Percentiles rank a stretch among this genome's conserved stretches.
phyloP scores from a whole-genome alignment of 1,140 invertebrate genomes.

The Holcopasites calliopsidis region DNA sequence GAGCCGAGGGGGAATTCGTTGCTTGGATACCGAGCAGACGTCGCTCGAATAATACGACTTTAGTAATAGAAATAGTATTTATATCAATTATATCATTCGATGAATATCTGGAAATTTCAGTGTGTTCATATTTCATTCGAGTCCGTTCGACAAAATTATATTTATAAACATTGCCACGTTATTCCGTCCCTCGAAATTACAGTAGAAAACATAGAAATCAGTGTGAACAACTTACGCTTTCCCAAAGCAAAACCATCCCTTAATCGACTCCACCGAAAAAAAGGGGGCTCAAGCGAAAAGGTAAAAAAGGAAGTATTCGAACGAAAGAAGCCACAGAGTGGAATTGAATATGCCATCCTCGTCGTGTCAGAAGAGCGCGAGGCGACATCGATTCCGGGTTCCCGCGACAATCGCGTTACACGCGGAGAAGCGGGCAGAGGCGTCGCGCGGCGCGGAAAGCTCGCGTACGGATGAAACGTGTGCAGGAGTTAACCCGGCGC shows the following conservation, averaged over 20 bases:
- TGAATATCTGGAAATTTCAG: no score
- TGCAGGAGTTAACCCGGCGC: slow-evolving; percentile 14
- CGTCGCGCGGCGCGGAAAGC: slow-evolving; percentile 1
- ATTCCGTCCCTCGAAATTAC: no score
- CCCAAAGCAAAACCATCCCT: no score
- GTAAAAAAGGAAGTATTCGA: neutral
- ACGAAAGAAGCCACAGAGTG: neutral
- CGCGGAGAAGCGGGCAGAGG: slow-evolving; percentile 28
- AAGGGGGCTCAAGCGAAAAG: no score
- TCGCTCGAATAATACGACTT: neutral
- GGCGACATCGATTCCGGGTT: slow-evolving; percentile 28
- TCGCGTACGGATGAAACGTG: neutral
- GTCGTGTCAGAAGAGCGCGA: neutral
- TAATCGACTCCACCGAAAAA: no score
- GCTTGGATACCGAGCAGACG: neutral
- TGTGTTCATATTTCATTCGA: neutral
- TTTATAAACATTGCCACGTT: no score
- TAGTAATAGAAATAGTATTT: neutral
- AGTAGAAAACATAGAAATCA: no score
- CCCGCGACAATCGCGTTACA: slow-evolving; percentile 28
- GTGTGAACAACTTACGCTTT: no score
- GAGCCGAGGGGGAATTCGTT: neutral
- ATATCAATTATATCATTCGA: no score
- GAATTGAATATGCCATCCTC: neutral
- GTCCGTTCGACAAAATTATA: neutral